Evolutionary conservation across 2,888 invertebrate genomes (phyloP).

Genomic region (Patella ulyssiponensis): DNA sequence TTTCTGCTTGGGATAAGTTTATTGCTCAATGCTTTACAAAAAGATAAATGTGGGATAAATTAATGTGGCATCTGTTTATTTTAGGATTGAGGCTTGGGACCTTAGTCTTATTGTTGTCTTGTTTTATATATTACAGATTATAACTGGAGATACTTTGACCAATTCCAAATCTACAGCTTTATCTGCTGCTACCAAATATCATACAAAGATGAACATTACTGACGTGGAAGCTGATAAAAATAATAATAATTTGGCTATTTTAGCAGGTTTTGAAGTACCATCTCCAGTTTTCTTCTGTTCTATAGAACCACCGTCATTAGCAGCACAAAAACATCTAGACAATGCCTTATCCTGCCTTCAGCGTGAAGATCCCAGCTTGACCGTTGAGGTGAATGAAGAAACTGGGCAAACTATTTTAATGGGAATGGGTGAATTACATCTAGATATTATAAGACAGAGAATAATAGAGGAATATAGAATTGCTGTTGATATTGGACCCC

Average conservation of each 20-base stretch:
- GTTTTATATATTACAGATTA: slow-evolving; percentile 71
- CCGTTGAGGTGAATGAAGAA: slow-evolving; percentile 36
- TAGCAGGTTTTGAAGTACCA: slow-evolving; percentile 81
- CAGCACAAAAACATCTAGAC: slow-evolving; percentile 84
- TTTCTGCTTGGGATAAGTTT: too few relatives aligned
- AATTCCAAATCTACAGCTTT: slow-evolving; percentile 42
- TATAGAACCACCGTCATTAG: slow-evolving; percentile 89
- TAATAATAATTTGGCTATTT: slow-evolving; percentile 48
- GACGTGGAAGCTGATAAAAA: neutral
- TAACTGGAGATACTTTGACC: slow-evolving; percentile 75
- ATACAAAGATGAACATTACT: neutral
- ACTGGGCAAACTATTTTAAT: slow-evolving; percentile 79
- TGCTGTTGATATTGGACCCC: slow-evolving; percentile 89
- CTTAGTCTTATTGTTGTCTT: neutral
- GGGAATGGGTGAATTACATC: slow-evolving; percentile 98
- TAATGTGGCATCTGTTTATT: too few relatives aligned
- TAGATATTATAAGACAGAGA: slow-evolving; percentile 92
- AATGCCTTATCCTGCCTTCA: slow-evolving; percentile 84
- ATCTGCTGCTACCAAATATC: slow-evolving; percentile 43
- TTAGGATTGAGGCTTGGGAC: too few relatives aligned
- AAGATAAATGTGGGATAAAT: too few relatives aligned
- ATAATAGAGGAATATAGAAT: slow-evolving; percentile 90
- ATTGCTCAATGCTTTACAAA: too few relatives aligned
- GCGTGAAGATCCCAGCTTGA: slow-evolving; percentile 85
- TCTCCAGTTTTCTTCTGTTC: slow-evolving; percentile 98